Percentiles rank a stretch among this genome's conserved stretches.
These are phyloP conservation scores for Nibea coibor DNA, from an alignment of 2,113 vertebrate species.

Conservation along the genomic window DNA sequence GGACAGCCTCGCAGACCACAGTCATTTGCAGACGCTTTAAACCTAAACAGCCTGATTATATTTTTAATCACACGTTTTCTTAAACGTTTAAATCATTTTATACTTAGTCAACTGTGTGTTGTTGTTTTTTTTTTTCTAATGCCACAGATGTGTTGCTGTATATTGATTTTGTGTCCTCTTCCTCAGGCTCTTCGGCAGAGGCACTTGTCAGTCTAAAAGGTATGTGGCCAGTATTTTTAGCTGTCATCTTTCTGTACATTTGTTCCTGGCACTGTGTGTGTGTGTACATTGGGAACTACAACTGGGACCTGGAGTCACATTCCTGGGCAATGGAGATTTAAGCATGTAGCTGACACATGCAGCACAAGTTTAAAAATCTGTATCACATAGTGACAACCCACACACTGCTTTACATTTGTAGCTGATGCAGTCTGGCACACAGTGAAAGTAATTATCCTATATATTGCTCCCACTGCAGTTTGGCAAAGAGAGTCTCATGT, in stretches of 20 bases:
- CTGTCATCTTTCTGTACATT: neutral
- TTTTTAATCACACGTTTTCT: neutral
- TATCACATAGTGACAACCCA: neutral
- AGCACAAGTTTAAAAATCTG: neutral
- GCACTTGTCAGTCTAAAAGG: constrained; percentile 99
- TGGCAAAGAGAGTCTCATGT: neutral
- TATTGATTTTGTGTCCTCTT: constrained; percentile 48
- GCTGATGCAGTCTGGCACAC: neutral
- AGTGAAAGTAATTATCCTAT: neutral
- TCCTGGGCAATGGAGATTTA: neutral
- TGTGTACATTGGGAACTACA: neutral
- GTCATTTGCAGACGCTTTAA: neutral
- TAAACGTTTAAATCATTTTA: neutral
- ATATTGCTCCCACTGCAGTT: neutral
- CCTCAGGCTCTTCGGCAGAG: constrained; percentile 96
- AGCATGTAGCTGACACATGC: neutral
- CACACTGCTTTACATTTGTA: neutral
- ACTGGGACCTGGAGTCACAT: neutral
- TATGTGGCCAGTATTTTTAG: constrained; percentile 70
- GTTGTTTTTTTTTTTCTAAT: neutral
- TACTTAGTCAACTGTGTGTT: neutral
- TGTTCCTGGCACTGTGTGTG: neutral
- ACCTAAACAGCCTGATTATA: neutral
- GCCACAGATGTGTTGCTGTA: neutral
- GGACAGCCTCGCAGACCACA: neutral